These are phyloP conservation scores for Pelodytes ibericus DNA, from an alignment of 2,797 vertebrate species.

Conservation along the genomic window DNA sequence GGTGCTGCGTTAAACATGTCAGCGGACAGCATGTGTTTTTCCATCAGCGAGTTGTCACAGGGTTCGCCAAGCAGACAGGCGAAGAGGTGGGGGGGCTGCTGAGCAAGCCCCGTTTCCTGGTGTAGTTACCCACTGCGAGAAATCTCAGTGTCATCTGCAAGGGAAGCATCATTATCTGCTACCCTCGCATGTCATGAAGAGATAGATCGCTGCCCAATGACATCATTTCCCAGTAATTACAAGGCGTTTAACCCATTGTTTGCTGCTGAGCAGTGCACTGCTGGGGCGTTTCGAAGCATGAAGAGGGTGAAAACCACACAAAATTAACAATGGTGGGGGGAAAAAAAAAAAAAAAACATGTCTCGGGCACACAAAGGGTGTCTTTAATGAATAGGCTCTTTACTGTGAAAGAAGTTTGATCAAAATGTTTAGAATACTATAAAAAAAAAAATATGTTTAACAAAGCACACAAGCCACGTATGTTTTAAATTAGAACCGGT, in stretches of 20 bases:
- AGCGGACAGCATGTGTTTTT: conserved; percentile 5
- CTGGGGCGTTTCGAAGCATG: too few species aligned
- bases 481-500: too few species aligned
- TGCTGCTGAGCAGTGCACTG: too few species aligned
- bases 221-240: neutral
- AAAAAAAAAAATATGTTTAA: too few species aligned
- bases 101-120: conserved; percentile 10
- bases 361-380: too few species aligned
- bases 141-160: neutral
- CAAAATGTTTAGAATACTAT: too few species aligned
- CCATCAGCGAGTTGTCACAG: neutral
- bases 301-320: too few species aligned
- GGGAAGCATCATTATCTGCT: neutral
- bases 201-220: conserved; percentile 1
- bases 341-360: too few species aligned
- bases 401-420: too few species aligned
- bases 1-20: neutral
- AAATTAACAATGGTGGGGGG: too few species aligned
- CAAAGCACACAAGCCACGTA: too few species aligned
- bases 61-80: neutral
- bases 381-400: too few species aligned
- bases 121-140: neutral
- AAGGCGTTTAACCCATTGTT: neutral
- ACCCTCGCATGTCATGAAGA: neutral
- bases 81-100: conserved; percentile 1